Evolutionary conservation across 2,113 vertebrate species (phyloP).

Genomic region (Eupsittula cactorum): DNA sequence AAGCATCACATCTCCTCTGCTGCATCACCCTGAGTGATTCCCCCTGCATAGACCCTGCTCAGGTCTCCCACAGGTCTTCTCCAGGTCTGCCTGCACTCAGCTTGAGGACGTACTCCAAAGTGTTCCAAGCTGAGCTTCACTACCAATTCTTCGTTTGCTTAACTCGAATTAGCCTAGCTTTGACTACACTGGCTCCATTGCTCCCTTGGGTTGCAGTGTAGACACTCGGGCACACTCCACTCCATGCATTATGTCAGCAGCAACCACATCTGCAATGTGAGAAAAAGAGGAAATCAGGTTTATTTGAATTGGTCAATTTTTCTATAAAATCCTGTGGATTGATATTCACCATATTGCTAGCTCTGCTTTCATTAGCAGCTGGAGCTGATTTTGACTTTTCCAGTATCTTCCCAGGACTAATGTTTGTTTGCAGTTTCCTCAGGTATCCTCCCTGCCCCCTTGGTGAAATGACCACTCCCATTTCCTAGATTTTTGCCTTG

Average conservation of each 20-base stretch:
- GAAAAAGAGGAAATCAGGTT: background rate
- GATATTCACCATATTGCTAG: background rate
- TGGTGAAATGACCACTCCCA: too few species aligned
- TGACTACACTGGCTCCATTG: background rate
- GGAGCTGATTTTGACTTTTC: background rate
- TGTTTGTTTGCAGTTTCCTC: background rate
- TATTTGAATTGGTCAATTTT: background rate
- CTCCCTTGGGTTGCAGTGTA: background rate
- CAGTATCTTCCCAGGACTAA: background rate
- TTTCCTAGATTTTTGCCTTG: background rate
- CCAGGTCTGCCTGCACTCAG: background rate
- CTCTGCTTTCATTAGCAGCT: background rate
- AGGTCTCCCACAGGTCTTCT: background rate
- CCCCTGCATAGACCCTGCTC: background rate
- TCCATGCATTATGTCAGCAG: background rate
- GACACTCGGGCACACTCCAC: background rate
- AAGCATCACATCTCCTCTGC: background rate
- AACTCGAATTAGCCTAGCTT: background rate
- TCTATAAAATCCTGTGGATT: background rate
- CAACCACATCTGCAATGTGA: background rate
- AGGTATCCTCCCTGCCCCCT: background rate
- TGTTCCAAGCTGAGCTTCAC: background rate
- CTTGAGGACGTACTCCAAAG: background rate
- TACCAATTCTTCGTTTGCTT: background rate
- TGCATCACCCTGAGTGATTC: background rate